Evolutionary conservation across 1,140 invertebrate genomes (phyloP).

Genomic region (Apocrypta bakeri): DNA sequence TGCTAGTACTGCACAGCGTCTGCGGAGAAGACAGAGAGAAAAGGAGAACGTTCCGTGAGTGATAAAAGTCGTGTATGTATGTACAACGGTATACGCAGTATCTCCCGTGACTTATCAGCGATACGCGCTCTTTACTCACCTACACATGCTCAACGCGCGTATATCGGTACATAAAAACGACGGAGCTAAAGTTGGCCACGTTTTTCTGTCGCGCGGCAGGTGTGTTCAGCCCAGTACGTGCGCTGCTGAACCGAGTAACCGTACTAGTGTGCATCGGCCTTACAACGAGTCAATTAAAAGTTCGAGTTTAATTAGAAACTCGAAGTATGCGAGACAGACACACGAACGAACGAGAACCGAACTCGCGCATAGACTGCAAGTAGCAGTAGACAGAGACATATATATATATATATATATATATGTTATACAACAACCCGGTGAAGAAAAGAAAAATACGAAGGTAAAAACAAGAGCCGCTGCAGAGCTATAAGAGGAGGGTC

Average conservation of each 20-base stretch:
- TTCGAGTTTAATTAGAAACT: slow-evolving; percentile 74
- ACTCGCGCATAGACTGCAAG: slow-evolving; percentile 30
- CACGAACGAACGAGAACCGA: slow-evolving; percentile 44
- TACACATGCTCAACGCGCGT: neutral
- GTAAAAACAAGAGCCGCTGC: neutral
- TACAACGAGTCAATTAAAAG: slow-evolving; percentile 74
- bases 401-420: neutral
- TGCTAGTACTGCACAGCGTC: slow-evolving; percentile 14
- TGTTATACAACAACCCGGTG: neutral
- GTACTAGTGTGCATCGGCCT: neutral
- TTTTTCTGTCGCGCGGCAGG: neutral
- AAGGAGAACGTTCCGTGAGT: slow-evolving; percentile 33
- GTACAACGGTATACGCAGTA: slow-evolving; percentile 22
- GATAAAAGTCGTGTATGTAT: neutral
- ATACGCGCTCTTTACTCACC: neutral
- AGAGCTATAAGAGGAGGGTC: neutral
- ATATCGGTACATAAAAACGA: neutral
- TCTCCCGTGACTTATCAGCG: neutral
- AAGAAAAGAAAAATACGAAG: neutral
- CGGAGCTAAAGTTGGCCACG: neutral
- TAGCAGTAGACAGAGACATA: slow-evolving; percentile 2
- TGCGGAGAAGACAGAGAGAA: slow-evolving; percentile 43
- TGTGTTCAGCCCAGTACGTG: neutral
- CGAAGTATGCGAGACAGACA: slow-evolving; percentile 43
- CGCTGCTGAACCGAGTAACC: neutral